Conservation (phyloP, 2,888 invertebrate genomes). For the Meliscaeva auricollis region DNA sequence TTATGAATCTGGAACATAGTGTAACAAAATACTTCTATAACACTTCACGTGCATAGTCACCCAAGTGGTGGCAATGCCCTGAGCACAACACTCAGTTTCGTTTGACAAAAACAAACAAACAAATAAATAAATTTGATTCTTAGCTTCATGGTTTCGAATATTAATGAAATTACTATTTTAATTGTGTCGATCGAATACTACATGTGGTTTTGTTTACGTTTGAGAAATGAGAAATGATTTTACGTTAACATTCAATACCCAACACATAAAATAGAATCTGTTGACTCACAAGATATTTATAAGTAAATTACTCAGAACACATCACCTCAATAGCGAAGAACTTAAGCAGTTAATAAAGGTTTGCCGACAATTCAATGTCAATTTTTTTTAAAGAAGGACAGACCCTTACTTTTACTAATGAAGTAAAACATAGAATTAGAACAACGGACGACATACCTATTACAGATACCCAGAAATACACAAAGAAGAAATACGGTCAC, state of each 20-base stretch:
- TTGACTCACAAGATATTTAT: not conserved
- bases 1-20: no score
- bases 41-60: no score
- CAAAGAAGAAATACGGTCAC: not conserved
- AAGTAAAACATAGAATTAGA: constrained; percentile 8
- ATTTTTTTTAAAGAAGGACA: constrained; percentile 11
- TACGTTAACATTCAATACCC: not conserved
- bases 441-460: not conserved
- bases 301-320: not conserved
- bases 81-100: no score
- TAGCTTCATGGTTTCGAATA: no score
- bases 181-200: no score
- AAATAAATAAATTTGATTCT: no score
- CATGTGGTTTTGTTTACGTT: constrained; percentile 22
- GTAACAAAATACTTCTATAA: no score
- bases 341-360: not conserved
- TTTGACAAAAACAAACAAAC: no score
- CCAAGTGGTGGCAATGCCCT: no score
- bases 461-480: constrained; percentile 28
- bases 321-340: not conserved
- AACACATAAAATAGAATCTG: not conserved
- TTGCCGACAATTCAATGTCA: constrained; percentile 10
- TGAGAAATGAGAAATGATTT: not conserved
- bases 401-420: constrained; percentile 2
- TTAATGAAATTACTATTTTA: no score